phyloP scores from a whole-genome alignment of 2,797 vertebrate genomes.

The Anas flavirostris region DNA sequence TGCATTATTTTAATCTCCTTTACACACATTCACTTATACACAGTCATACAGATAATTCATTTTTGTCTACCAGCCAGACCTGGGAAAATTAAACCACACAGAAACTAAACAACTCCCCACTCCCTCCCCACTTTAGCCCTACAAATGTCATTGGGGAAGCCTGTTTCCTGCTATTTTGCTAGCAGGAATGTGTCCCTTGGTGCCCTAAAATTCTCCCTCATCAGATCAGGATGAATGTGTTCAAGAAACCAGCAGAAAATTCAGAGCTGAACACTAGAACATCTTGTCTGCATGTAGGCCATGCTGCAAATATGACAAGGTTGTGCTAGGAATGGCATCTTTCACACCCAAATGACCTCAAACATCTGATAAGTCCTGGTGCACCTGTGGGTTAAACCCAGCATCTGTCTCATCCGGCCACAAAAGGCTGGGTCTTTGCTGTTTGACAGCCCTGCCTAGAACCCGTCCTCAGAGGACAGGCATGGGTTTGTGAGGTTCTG shows the following conservation, averaged over 20 bases:
- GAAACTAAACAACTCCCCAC: neutral
- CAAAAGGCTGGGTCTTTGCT: neutral
- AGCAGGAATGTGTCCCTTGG: neutral
- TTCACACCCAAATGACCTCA: neutral
- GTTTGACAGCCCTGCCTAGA: neutral
- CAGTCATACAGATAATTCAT: neutral
- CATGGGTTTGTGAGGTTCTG: neutral
- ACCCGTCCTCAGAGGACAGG: neutral
- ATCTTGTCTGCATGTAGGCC: neutral
- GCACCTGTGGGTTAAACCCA: rapidly evolving
- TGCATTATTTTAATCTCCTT: neutral
- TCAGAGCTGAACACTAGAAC: neutral
- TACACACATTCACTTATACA: neutral
- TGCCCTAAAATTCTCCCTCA: neutral
- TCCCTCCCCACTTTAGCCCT: neutral
- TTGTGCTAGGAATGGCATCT: neutral
- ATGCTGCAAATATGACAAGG: neutral
- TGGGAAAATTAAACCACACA: neutral
- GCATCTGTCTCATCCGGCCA: neutral
- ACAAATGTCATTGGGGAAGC: neutral
- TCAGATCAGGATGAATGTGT: neutral
- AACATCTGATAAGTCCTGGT: neutral
- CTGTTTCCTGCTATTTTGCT: neutral
- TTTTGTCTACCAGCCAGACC: neutral
- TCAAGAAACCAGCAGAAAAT: neutral